Evolutionary conservation across 2,113 vertebrate species (phyloP).

Genomic region (Lepisosteus oculatus): DNA sequence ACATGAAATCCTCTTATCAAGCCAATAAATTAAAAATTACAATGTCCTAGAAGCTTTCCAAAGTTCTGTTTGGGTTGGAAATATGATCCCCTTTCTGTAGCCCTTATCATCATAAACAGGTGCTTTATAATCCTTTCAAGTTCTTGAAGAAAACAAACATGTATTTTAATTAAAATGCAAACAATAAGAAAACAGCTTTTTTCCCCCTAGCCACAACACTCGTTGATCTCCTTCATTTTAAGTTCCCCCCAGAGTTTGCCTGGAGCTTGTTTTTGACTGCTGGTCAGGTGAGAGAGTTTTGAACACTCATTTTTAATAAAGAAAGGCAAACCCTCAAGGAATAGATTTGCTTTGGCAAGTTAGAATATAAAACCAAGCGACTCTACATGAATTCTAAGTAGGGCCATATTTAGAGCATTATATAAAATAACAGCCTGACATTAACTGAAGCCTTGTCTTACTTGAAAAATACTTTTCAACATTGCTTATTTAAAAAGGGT

Average conservation of each 20-base stretch:
- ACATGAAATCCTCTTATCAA: too few relatives aligned
- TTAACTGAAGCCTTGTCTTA: not conserved
- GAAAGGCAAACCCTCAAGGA: not conserved
- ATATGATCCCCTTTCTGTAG: not conserved
- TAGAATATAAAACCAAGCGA: not conserved
- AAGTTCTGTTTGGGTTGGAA: too few relatives aligned
- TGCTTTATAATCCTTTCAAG: slow-evolving; percentile 39
- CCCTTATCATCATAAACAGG: slow-evolving; percentile 25
- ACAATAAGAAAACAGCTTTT: slow-evolving; percentile 25
- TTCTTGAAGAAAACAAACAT: slow-evolving; percentile 44
- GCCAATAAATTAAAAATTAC: too few relatives aligned
- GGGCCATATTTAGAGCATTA: not conserved
- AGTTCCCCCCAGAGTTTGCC: not conserved
- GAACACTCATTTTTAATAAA: not conserved
- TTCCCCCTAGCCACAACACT: too few relatives aligned
- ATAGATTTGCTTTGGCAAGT: not conserved
- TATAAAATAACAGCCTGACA: not conserved
- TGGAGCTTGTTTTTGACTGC: not conserved
- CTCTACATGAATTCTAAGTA: not conserved
- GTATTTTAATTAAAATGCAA: slow-evolving; percentile 44
- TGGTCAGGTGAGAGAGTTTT: not conserved
- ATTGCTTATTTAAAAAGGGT: too few relatives aligned
- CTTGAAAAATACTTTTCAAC: too few relatives aligned
- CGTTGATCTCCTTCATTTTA: too few relatives aligned
- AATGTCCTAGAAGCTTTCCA: too few relatives aligned